Conservation (phyloP, 2,888 invertebrate genomes). For the Lepeophtheirus nordmannii region DNA sequence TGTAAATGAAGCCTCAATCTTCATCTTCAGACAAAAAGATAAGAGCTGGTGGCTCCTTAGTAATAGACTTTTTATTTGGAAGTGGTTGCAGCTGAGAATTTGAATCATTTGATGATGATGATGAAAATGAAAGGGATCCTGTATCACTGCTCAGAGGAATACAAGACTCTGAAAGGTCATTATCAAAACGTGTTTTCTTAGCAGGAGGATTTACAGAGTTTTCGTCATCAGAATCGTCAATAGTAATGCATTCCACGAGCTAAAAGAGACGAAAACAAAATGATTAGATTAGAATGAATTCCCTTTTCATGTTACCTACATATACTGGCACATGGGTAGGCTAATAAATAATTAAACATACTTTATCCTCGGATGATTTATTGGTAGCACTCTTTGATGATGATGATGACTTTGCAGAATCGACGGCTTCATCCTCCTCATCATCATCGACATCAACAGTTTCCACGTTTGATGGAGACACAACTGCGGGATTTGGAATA, state of each 20-base stretch:
- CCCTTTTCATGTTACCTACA: too few species aligned
- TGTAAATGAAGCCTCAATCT: neutral
- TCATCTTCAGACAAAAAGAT: neutral
- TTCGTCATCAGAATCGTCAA: constrained; percentile 17
- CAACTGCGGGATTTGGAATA: neutral
- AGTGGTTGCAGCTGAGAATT: too few species aligned
- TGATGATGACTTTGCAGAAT: neutral
- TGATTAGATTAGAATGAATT: neutral
- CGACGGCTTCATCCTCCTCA: neutral
- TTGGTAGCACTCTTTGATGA: neutral
- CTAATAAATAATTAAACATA: neutral
- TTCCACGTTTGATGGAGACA: neutral
- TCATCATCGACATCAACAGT: constrained; percentile 11
- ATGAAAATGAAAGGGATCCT: too few species aligned
- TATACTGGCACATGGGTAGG: too few species aligned
- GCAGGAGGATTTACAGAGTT: neutral
- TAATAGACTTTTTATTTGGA: neutral
- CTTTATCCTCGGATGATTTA: neutral
- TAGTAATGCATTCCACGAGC: neutral
- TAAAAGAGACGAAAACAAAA: neutral
- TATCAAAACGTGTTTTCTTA: neutral
- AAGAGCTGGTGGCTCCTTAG: neutral
- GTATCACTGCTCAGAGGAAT: neutral
- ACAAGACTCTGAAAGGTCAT: neutral
- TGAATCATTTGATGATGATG: too few species aligned